Evolutionary conservation across 2,888 invertebrate genomes (phyloP).

Genomic region (Seira ritae): DNA sequence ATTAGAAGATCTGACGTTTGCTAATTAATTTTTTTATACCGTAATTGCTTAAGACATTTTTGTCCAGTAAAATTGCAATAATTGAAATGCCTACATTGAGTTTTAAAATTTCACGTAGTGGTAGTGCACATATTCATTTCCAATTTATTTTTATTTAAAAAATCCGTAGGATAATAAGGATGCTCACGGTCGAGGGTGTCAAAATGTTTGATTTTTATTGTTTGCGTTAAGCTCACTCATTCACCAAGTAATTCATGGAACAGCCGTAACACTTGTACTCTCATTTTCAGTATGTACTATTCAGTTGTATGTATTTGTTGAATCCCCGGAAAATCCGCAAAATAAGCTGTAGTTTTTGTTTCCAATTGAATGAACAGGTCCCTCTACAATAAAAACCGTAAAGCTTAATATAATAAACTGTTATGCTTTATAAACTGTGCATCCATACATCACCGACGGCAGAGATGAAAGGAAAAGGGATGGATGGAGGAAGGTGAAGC

Average conservation of each 20-base stretch:
- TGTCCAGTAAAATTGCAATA: too few species aligned
- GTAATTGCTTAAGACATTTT: too few species aligned
- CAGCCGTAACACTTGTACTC: not conserved
- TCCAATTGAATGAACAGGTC: not conserved
- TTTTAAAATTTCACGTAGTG: too few species aligned
- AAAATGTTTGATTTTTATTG: constrained; percentile 49
- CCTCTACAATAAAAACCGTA: not conserved
- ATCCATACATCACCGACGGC: not conserved
- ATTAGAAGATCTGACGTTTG: too few species aligned
- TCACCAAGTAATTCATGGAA: not conserved
- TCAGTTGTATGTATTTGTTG: not conserved
- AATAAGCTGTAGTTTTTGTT: not conserved
- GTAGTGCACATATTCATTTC: too few species aligned
- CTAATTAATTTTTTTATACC: too few species aligned
- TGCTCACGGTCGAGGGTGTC: constrained; percentile 59
- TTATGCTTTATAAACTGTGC: not conserved
- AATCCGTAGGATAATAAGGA: constrained; percentile 36
- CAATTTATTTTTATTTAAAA: too few species aligned
- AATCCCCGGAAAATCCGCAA: not conserved
- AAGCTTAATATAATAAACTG: not conserved
- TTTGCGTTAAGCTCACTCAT: constrained; percentile 35
- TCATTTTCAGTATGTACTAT: not conserved
- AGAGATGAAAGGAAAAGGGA: not conserved
- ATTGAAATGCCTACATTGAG: too few species aligned
- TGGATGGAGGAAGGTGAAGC: constrained; percentile 24